Conservation (phyloP, 2,797 vertebrate genomes). For the Channa striata region DNA sequence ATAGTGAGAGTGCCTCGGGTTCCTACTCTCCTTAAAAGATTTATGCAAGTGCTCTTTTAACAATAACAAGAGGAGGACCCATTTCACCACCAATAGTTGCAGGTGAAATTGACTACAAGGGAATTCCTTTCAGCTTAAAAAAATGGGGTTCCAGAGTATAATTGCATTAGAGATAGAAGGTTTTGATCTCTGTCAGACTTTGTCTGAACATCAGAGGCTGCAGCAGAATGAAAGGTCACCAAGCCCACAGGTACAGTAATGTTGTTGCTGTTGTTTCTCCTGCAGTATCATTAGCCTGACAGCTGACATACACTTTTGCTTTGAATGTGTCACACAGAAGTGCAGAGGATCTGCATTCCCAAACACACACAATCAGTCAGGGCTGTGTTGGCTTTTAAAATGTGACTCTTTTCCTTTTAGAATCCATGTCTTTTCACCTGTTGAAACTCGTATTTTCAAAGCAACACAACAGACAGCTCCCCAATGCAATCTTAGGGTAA, state of each 20-base stretch:
- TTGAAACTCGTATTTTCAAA: constrained; percentile 82
- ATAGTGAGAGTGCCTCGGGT: constrained; percentile 31
- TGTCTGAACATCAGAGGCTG: constrained; percentile 71
- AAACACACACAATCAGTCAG: constrained; percentile 36
- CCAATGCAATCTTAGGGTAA: constrained; percentile 67
- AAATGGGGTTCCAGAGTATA: constrained; percentile 46
- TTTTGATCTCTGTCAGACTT: constrained; percentile 73
- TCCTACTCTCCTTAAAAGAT: constrained; percentile 41
- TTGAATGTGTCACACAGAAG: constrained; percentile 62
- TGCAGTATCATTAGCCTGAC: constrained; percentile 67
- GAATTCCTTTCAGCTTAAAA: constrained; percentile 50
- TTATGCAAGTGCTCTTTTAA: constrained; percentile 52
- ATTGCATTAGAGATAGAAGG: constrained; percentile 66
- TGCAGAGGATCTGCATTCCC: constrained; percentile 21
- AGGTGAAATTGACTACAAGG: constrained; percentile 37
- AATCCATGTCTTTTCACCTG: constrained; percentile 76
- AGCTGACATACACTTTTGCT: constrained; percentile 63
- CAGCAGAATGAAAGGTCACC: constrained; percentile 70
- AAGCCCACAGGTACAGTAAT: constrained; percentile 55
- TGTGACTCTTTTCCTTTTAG: constrained; percentile 55
- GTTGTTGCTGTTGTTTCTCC: constrained; percentile 68
- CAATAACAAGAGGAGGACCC: constrained; percentile 25
- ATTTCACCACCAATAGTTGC: constrained; percentile 23
- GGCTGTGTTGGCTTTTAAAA: constrained; percentile 38
- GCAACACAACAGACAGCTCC: constrained; percentile 67